Evolutionary conservation across 1,140 invertebrate genomes (phyloP).

Genomic region (Microplitis demolitor): DNA sequence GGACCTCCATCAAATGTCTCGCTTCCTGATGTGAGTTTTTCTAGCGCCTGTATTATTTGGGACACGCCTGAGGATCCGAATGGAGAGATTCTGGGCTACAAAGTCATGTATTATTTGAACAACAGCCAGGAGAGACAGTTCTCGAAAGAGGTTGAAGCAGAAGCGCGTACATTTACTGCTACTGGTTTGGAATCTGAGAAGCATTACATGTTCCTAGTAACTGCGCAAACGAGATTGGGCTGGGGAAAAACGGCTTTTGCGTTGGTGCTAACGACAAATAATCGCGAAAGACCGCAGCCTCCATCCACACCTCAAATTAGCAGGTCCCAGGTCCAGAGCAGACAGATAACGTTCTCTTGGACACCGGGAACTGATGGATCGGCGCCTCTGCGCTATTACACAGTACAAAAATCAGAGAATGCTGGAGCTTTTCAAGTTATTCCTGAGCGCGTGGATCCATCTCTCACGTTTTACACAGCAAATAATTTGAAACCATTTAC

Average conservation of each 20-base stretch:
- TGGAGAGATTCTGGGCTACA: slow-evolving; percentile 91
- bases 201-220: slow-evolving; percentile 92
- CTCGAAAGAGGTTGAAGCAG: slow-evolving; percentile 83
- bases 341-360: slow-evolving; percentile 94
- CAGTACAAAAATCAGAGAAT: slow-evolving; percentile 86
- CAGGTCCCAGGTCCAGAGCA: slow-evolving; percentile 84
- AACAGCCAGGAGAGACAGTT: slow-evolving; percentile 71
- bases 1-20: slow-evolving; percentile 93
- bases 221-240: slow-evolving; percentile 85
- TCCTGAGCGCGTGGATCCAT: slow-evolving; percentile 82
- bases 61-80: slow-evolving; percentile 94
- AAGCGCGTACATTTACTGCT: slow-evolving; percentile 84
- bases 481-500: slow-evolving; percentile 86
- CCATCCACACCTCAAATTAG: slow-evolving; percentile 86
- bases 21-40: slow-evolving; percentile 92
- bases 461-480: slow-evolving; percentile 82
- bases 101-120: slow-evolving; percentile 84
- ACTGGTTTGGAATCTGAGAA: slow-evolving; percentile 79
- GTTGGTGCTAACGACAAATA: slow-evolving; percentile 89
- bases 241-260: slow-evolving; percentile 89
- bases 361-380: slow-evolving; percentile 91
- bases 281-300: slow-evolving; percentile 82
- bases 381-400: slow-evolving; percentile 92
- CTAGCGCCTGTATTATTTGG: slow-evolving; percentile 93
- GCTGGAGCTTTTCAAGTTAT: slow-evolving; percentile 81